Conservation (phyloP, 2,113 vertebrate genomes). For the Monarcha castaneiventris region DNA sequence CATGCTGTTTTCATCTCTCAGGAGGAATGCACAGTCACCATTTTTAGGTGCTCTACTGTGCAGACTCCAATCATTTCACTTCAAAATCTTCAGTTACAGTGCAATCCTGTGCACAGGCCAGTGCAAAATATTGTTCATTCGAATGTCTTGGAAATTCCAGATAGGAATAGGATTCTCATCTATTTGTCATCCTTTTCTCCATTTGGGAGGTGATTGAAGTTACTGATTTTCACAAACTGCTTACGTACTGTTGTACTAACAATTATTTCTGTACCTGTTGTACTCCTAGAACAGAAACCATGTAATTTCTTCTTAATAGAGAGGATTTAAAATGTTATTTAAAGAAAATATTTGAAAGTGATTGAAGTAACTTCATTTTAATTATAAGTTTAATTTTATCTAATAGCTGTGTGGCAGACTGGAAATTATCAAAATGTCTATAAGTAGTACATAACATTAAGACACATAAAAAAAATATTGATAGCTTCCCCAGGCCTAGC, state of each 20-base stretch:
- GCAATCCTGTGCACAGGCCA: not conserved
- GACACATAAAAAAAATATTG: not conserved
- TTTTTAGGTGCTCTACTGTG: not conserved
- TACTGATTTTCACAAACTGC: not conserved
- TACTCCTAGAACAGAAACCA: not conserved
- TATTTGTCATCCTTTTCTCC: not conserved
- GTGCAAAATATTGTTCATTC: not conserved
- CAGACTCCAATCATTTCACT: not conserved
- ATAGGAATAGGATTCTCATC: not conserved
- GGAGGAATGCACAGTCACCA: not conserved
- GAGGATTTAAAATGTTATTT: not conserved
- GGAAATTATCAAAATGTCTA: not conserved
- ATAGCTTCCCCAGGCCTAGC: not conserved
- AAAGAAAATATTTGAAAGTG: not conserved
- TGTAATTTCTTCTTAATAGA: not conserved
- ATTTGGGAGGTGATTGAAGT: not conserved
- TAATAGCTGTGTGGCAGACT: not conserved
- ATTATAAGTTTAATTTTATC: not conserved
- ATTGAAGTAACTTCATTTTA: not conserved
- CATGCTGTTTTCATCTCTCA: not conserved
- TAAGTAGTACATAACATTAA: not conserved
- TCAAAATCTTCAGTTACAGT: not conserved
- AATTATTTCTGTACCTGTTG: not conserved
- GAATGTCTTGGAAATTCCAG: not conserved
- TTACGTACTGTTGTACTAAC: not conserved